Conservation (phyloP, 1,140 invertebrate genomes). For the Druon quercuslanigerum region DNA sequence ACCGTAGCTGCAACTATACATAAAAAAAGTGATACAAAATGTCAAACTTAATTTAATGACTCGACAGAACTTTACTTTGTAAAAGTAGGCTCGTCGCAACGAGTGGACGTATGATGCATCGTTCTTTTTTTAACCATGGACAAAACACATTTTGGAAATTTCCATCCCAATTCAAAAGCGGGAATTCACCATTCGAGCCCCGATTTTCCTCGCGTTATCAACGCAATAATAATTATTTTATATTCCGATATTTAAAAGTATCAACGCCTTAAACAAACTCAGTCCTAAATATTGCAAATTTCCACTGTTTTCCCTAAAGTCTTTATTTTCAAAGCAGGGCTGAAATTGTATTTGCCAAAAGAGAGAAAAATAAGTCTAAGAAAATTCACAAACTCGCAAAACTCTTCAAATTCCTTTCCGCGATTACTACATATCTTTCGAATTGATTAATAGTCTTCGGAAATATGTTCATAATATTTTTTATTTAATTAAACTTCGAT, state of each 20-base stretch:
- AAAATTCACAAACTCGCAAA: slow-evolving; percentile 20
- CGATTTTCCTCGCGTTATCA: not conserved
- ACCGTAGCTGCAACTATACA: slow-evolving; percentile 33
- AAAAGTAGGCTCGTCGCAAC: slow-evolving; percentile 16
- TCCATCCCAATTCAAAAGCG: slow-evolving; percentile 2
- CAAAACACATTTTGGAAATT: slow-evolving; percentile 19
- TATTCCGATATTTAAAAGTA: slow-evolving; percentile 20
- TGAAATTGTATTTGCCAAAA: slow-evolving; percentile 30
- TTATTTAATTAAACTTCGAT: slow-evolving; percentile 51
- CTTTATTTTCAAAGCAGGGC: not conserved
- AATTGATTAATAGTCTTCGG: slow-evolving; percentile 44
- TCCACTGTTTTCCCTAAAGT: not conserved
- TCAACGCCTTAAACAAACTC: slow-evolving; percentile 19
- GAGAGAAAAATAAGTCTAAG: slow-evolving; percentile 28
- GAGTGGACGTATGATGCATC: slow-evolving; percentile 28
- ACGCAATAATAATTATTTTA: slow-evolving; percentile 3
- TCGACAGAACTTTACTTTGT: slow-evolving; percentile 10
- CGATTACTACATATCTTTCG: slow-evolving; percentile 32
- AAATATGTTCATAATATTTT: slow-evolving; percentile 49
- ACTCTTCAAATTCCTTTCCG: slow-evolving; percentile 29
- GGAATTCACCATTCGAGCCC: slow-evolving; percentile 7
- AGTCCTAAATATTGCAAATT: slow-evolving; percentile 28
- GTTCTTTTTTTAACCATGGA: not conserved
- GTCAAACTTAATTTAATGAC: slow-evolving; percentile 31
- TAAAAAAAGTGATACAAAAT: slow-evolving; percentile 37